Conservation (phyloP, 2,113 vertebrate genomes). For the Entelurus aequoreus region DNA sequence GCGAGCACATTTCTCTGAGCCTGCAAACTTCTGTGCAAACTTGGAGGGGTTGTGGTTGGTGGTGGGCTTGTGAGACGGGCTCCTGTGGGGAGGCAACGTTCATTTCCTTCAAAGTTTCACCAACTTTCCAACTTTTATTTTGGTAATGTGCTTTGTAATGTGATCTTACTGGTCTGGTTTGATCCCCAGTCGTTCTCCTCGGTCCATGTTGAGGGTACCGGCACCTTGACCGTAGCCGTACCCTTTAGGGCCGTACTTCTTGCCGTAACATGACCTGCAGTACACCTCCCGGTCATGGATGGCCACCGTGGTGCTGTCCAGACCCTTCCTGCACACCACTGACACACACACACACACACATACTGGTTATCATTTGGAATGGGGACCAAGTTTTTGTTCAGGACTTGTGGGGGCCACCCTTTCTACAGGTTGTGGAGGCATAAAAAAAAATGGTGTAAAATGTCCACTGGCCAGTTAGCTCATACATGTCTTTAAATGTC, state of each 20-base stretch:
- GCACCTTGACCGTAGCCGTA: slow-evolving; percentile 91
- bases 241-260: slow-evolving; percentile 92
- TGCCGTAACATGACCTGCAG: slow-evolving; percentile 92
- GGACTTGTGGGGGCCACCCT: too few species aligned
- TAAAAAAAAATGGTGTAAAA: too few species aligned
- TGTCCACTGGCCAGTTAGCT: too few species aligned
- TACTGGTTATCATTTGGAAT: too few species aligned
- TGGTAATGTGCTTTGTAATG: not conserved
- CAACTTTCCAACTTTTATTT: too few species aligned
- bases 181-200: slow-evolving; percentile 88
- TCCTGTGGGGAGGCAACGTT: slow-evolving; percentile 36
- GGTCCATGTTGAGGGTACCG: slow-evolving; percentile 89
- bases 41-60: slow-evolving; percentile 90
- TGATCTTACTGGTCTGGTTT: slow-evolving; percentile 83
- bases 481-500: too few species aligned
- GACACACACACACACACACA: not conserved
- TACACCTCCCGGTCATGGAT: slow-evolving; percentile 88
- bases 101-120: too few species aligned
- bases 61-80: slow-evolving; percentile 77
- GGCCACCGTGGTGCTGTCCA: slow-evolving; percentile 89
- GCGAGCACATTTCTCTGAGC: slow-evolving; percentile 86
- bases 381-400: too few species aligned
- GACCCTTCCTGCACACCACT: slow-evolving; percentile 92
- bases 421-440: too few species aligned
- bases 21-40: slow-evolving; percentile 90